Percentiles rank a stretch among this genome's conserved stretches.
phyloP scores from a whole-genome alignment of 2,113 vertebrate genomes.

The Guaruba guarouba region DNA sequence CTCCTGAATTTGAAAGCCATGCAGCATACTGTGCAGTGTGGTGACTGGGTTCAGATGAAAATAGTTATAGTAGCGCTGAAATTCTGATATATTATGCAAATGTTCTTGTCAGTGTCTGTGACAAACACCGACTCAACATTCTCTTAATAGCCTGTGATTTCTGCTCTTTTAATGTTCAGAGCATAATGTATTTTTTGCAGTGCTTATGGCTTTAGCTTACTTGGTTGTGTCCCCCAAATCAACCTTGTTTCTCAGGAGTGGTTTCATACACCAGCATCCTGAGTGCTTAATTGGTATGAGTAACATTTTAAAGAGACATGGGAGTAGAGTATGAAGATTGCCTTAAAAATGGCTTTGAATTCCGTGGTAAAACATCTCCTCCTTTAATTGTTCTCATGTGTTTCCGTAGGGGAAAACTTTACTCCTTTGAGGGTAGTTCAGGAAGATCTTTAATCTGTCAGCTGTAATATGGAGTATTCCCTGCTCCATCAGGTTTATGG shows the following conservation, averaged over 20 bases:
- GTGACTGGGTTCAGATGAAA: not conserved
- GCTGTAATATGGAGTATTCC: not conserved
- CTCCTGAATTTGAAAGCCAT: not conserved
- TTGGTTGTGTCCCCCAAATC: not conserved
- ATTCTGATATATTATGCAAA: not conserved
- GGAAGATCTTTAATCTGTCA: not conserved
- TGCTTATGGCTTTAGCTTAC: not conserved
- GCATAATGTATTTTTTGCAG: not conserved
- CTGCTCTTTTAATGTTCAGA: not conserved
- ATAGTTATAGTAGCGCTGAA: not conserved
- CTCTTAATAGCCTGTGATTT: not conserved
- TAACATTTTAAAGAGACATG: not conserved
- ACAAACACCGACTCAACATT: not conserved
- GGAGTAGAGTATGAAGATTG: not conserved
- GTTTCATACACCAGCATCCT: not conserved
- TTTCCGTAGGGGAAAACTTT: not conserved
- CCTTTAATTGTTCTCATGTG: not conserved
- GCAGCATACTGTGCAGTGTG: not conserved
- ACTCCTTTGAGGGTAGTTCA: not conserved
- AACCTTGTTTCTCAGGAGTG: not conserved
- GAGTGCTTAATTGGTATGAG: not conserved
- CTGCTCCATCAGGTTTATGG: not conserved
- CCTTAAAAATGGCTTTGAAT: not conserved
- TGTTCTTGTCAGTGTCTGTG: not conserved
- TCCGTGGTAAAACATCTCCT: not conserved